Percentiles rank a stretch among this genome's conserved stretches.
These are phyloP conservation scores for Cerceris rybyensis DNA, from an alignment of 2,888 invertebrate species.

Conservation along the genomic window DNA sequence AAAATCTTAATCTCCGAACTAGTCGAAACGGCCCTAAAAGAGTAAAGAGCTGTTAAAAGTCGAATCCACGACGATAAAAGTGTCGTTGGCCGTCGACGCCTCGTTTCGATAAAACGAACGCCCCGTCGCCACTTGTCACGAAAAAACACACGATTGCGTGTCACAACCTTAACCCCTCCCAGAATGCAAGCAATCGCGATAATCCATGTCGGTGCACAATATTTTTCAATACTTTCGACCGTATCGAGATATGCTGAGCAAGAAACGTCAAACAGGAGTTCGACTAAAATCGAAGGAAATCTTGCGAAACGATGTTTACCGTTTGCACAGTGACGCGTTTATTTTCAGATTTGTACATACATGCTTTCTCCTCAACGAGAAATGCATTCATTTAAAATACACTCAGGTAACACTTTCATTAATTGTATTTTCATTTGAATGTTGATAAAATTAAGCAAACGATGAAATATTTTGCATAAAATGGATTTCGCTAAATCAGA, in stretches of 20 bases:
- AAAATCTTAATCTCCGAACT: not conserved
- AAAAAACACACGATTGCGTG: slow-evolving; percentile 18
- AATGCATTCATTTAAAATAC: no score
- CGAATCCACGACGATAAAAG: slow-evolving; percentile 58
- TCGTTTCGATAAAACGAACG: slow-evolving; percentile 67
- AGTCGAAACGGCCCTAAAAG: slow-evolving; percentile 14
- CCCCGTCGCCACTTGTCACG: slow-evolving; percentile 66
- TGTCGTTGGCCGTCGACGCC: slow-evolving; percentile 67
- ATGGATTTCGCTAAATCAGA: no score
- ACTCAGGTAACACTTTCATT: no score
- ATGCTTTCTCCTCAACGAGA: no score
- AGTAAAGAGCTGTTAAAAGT: slow-evolving; percentile 27
- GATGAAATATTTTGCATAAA: no score
- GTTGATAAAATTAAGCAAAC: no score
- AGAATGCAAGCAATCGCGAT: slow-evolving; percentile 1
- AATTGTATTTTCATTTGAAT: no score
- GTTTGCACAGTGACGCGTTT: no score
- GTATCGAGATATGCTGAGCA: not conserved
- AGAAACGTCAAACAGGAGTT: not conserved
- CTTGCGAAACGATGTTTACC: no score
- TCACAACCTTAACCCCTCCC: slow-evolving; percentile 33
- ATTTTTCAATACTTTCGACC: not conserved
- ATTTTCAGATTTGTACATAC: no score
- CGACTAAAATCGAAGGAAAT: not conserved
- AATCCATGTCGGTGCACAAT: not conserved